Percentiles rank a stretch among this genome's conserved stretches.
These are phyloP conservation scores for Lethrus apterus DNA, from an alignment of 1,140 invertebrate genomes.

Conservation along the genomic window DNA sequence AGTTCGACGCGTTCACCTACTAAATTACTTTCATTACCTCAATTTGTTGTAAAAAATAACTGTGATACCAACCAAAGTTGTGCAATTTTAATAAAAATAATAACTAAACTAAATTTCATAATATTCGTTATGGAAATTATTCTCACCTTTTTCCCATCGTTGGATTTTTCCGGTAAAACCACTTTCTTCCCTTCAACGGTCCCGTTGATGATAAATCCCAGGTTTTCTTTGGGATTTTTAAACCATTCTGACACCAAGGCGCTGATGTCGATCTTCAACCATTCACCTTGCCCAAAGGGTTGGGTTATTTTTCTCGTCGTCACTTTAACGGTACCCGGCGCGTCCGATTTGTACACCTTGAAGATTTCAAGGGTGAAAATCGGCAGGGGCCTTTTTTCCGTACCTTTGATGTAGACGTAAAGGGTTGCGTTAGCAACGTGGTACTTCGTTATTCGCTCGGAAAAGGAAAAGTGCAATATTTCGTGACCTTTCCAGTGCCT, in stretches of 20 bases:
- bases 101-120: too few species aligned
- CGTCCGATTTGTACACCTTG: slow-evolving; percentile 31
- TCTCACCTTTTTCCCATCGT: slow-evolving; percentile 29
- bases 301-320: slow-evolving; percentile 27
- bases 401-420: slow-evolving; percentile 42
- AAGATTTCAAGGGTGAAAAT: slow-evolving; percentile 30
- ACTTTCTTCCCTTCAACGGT: slow-evolving; percentile 41
- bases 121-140: not conserved
- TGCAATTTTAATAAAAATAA: too few species aligned
- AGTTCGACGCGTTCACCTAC: too few species aligned
- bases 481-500: slow-evolving; percentile 40
- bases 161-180: slow-evolving; percentile 27
- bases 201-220: slow-evolving; percentile 67
- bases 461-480: slow-evolving; percentile 46
- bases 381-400: slow-evolving; percentile 25
- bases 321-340: slow-evolving; percentile 24
- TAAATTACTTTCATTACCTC: too few species aligned
- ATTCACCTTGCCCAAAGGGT: slow-evolving; percentile 49
- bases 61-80: too few species aligned
- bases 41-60: too few species aligned
- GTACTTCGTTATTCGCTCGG: slow-evolving; percentile 43
- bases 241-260: slow-evolving; percentile 70
- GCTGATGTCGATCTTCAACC: slow-evolving; percentile 69
- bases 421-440: slow-evolving; percentile 44
- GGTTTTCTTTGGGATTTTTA: slow-evolving; percentile 59